Conservation (phyloP, 2,113 vertebrate genomes). For the Canis aureus region DNA sequence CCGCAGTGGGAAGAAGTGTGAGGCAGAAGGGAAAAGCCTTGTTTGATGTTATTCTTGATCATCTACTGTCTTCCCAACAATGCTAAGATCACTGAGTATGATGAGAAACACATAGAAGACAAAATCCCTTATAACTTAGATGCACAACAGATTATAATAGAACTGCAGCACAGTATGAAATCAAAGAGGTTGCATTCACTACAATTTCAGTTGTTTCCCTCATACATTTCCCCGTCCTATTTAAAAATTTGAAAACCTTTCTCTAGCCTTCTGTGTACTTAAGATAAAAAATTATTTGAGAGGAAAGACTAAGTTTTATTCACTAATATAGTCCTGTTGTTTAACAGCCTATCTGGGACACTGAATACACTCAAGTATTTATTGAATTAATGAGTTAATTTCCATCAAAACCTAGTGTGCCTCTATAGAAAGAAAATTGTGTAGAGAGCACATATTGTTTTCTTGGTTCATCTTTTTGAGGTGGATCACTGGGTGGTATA, state of each 20-base stretch:
- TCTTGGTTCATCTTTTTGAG: neutral
- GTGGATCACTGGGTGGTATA: neutral
- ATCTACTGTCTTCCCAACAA: neutral
- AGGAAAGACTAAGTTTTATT: neutral
- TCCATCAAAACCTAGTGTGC: neutral
- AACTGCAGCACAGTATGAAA: neutral
- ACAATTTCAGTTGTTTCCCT: neutral
- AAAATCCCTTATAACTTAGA: neutral
- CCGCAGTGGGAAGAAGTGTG: accelerated
- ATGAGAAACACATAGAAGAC: neutral
- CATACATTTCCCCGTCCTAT: neutral
- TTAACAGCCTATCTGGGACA: neutral
- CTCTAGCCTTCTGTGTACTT: neutral
- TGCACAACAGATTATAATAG: neutral
- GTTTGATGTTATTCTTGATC: neutral
- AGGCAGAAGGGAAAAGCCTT: neutral
- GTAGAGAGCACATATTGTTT: neutral
- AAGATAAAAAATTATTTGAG: neutral
- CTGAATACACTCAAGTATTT: neutral
- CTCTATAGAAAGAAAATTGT: neutral
- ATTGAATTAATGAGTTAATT: neutral
- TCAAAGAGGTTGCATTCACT: neutral
- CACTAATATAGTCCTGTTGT: neutral
- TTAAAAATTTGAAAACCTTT: neutral
- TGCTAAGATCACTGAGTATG: neutral